Base-by-base conservation (phyloP, 2,888 invertebrate genomes). In the Campoplex nolae region DNA sequence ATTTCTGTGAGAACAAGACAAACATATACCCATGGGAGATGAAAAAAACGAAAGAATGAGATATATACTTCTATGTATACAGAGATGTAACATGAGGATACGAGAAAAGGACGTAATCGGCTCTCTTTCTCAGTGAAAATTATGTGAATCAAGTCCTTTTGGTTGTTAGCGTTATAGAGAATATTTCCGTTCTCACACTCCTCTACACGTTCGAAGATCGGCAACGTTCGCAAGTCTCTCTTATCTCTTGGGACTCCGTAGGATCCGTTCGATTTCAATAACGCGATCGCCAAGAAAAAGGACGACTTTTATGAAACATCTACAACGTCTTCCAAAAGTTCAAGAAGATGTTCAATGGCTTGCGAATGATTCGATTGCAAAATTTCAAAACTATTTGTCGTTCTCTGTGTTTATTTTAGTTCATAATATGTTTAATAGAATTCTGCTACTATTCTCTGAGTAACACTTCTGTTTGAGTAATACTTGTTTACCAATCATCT, bases 181-280 rank as follows among this genome's bases (percentile, higher is more conserved):
- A 62, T 62, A 45, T 75, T 16, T 18, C 38, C 9, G n/a, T 32
- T 56, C 38, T 58, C 23, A 23, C n/a, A 48, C 77, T 58, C 74
- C 38, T 82, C 67, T 73, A 51, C 71, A 38, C 70, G 48, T 56
- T 68, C 51, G 45, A 71, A 45, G 83, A 83, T 79, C 86, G 68
- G 48, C 68, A 76, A 81, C 45, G 73, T 83, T 83, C 42, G 77
- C 77, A 42, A 76, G 76, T 77, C 68, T 51, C 68, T 51, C 77
- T 83, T 84, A 86, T 86, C 86, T 77, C 84, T 67, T 54, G 80
- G 68, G 84, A 80, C 62, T 73, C 62, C 9, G 18, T 68, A 62
- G 74, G 76, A 80, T 80, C 76, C 71, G 86, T 76, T 84, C 86
- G 81, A 84, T 86, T 86, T 86, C 83, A 86, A 86, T 86, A 86